Base-by-base conservation (phyloP, 2,113 vertebrate genomes). In the Poecilia latipinna region DNA sequence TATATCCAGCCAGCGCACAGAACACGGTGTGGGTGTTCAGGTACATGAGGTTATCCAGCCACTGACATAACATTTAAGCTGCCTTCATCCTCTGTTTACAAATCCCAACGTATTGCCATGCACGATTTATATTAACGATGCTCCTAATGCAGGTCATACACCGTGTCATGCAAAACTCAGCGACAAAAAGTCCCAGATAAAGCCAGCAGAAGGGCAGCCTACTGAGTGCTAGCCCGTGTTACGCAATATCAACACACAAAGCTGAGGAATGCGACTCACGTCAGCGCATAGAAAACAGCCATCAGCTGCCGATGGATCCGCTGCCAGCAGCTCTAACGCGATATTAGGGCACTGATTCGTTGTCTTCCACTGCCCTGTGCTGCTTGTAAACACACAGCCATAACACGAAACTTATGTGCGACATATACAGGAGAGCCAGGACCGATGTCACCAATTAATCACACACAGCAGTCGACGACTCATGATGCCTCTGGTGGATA, bases 221-320 rank as follows among this genome's bases (percentile, higher is more conserved):
- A 78, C 76, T 66, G 82, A 75, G 78, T 72, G 77, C 70, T 71
- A 33, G 74, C 51, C 82, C 33, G 67, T 28, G 90, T 94, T 94
- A 94, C 89, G 92, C 93, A 94, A 94, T 87, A 88, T 87, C 91
- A 89, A 93, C 90, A 93, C 90, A 70, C 77, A 85, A 82, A 88
- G 90, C 77, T n/a, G 77, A 91, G 91, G 90, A 93, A 94, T 93
- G 91, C 93, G 87, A 84, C 86, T 88, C 86, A 85, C 86, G 87
- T 81, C 87, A 82, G 79, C 60, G 86, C 70, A 85, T 80, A 77
- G 82, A 48, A 77, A 78, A 70, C 51, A 86, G n/a, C 15, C 68
- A 74, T 70, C 78, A 57, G 72, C 57, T 37, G 82, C 77, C 72
- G 70, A 77, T 33, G 62, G 74, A 87, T 72, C 70, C 24, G 2